A percentile compares a stretch with the other conserved stretches of the same genome.
phyloP scores from a whole-genome alignment of 2,888 invertebrate species.

The Fabriciana adippe region DNA sequence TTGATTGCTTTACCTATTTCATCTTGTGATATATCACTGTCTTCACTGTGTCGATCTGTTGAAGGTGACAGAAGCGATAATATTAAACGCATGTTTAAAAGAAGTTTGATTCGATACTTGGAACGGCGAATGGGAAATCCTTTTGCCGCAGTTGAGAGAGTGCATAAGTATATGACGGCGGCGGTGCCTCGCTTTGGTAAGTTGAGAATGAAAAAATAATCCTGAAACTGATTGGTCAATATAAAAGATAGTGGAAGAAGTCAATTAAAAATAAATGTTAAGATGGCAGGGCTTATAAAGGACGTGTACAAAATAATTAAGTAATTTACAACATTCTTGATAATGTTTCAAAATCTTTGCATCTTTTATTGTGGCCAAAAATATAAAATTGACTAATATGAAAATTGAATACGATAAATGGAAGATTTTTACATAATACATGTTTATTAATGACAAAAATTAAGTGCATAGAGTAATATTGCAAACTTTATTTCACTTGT shows the following conservation, averaged over 20 bases:
- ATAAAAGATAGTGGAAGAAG: neutral
- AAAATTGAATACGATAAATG: neutral
- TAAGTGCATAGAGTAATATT: too few relatives aligned
- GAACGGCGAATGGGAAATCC: constrained; percentile 37
- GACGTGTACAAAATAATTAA: neutral
- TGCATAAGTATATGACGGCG: constrained; percentile 21
- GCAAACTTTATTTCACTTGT: too few relatives aligned
- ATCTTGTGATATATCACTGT: constrained; percentile 61
- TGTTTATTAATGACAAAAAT: too few relatives aligned
- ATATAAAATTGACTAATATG: neutral
- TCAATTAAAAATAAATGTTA: too few relatives aligned
- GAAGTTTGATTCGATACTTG: constrained; percentile 39
- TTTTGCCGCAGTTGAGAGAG: constrained; percentile 21
- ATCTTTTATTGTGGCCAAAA: constrained; percentile 1
- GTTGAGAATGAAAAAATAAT: constrained; percentile 18
- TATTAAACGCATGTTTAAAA: constrained; percentile 50
- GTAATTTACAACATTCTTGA: neutral
- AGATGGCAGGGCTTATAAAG: too few relatives aligned
- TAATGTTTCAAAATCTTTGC: neutral
- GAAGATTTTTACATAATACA: too few relatives aligned
- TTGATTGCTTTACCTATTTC: constrained; percentile 51
- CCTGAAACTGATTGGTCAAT: constrained; percentile 9
- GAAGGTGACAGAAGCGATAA: constrained; percentile 66
- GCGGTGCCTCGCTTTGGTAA: constrained; percentile 19
- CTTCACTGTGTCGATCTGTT: constrained; percentile 74